Evolutionary conservation across 1,140 invertebrate species (phyloP).

Genomic region (Bombus ignitus): DNA sequence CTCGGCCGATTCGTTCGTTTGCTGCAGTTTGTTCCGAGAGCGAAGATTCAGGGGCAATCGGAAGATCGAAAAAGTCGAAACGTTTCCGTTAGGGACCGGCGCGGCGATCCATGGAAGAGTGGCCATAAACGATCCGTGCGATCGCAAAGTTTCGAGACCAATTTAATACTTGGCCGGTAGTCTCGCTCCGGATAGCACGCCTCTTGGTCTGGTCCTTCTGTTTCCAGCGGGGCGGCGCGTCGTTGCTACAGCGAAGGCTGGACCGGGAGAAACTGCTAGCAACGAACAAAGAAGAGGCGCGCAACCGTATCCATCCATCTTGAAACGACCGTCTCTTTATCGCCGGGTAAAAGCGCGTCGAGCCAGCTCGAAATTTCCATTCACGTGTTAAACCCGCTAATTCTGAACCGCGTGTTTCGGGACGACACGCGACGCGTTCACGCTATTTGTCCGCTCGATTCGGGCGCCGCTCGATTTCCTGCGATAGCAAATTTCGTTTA

Average conservation of each 20-base stretch:
- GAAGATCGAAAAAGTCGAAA: constrained; percentile 3
- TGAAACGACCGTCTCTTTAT: constrained; percentile 55
- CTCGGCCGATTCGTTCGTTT: not conserved
- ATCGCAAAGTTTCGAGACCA: constrained; percentile 68
- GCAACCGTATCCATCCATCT: constrained; percentile 57
- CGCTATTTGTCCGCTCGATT: constrained; percentile 9
- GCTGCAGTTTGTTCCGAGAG: constrained; percentile 4
- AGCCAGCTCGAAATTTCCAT: constrained; percentile 32
- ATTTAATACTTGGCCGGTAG: constrained; percentile 60
- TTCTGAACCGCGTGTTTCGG: constrained; percentile 48
- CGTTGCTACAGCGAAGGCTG: not conserved
- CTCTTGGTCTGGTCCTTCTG: constrained; percentile 1
- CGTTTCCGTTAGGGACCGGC: not conserved
- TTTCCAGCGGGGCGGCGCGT: constrained; percentile 2
- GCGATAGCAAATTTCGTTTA: constrained; percentile 42
- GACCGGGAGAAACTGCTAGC: constrained; percentile 14
- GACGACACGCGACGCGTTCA: not conserved
- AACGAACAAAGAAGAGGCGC: constrained; percentile 52
- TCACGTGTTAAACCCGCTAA: constrained; percentile 50
- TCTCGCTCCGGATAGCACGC: constrained; percentile 58
- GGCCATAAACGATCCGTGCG: constrained; percentile 60
- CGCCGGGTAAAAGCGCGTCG: constrained; percentile 39
- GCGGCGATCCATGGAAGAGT: constrained; percentile 43
- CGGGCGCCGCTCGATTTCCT: constrained; percentile 12
- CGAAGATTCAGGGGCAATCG: not conserved